Conservation (phyloP, 2,888 invertebrate species). For the Eristalis intricaria region DNA sequence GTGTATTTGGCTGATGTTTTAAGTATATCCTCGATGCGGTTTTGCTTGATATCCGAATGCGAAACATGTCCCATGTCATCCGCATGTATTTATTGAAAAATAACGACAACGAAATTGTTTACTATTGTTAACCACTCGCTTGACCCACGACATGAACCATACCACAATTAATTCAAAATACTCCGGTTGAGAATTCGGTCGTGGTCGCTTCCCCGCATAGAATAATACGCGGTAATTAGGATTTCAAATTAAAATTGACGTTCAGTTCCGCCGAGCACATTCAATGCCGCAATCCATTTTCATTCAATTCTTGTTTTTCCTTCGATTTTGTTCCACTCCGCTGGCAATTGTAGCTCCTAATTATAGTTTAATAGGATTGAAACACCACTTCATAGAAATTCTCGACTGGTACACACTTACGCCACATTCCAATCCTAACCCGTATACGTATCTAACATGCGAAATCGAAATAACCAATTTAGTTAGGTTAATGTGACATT, state of each 20-base stretch:
- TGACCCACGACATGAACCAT: background rate
- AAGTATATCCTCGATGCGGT: no score
- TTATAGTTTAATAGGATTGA: conserved; percentile 46
- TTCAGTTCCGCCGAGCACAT: conserved; percentile 15
- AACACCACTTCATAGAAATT: conserved; percentile 35
- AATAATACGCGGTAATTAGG: conserved; percentile 49
- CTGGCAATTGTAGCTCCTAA: conserved; percentile 15
- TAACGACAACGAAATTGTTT: background rate
- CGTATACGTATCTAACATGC: conserved; percentile 24
- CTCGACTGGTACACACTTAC: background rate
- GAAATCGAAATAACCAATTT: conserved; percentile 66
- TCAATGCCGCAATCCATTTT: conserved; percentile 47
- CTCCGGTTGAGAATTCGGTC: conserved; percentile 4
- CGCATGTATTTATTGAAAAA: no score
- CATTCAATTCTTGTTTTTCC: conserved; percentile 25
- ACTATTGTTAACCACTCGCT: background rate
- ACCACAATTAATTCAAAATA: conserved; percentile 8
- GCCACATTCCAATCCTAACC: conserved; percentile 4
- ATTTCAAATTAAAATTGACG: conserved; percentile 55
- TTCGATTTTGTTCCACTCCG: background rate
- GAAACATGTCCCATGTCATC: no score
- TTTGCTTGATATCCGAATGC: no score
- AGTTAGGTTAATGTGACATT: conserved; percentile 64
- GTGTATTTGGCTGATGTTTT: no score
- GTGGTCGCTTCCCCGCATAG: conserved; percentile 12